Evolutionary conservation across 2,888 invertebrate genomes (phyloP), one percentile per base, ranked within the genome.

Genomic region (Rhogogaster chlorosoma): DNA sequence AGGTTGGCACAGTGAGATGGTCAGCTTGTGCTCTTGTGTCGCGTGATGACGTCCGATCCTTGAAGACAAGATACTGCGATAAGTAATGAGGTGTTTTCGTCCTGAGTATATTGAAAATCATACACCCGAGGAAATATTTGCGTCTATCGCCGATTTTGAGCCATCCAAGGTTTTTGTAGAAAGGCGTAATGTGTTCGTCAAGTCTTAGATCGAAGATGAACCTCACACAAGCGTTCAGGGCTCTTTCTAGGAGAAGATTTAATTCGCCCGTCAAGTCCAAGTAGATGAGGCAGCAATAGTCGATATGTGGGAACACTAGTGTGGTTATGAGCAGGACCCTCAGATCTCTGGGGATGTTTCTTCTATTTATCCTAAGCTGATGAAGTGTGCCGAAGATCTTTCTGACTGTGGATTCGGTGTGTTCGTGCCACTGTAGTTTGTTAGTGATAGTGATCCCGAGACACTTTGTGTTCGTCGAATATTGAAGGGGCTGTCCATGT

Each of bases 71-170:
- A 22, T 61, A 22, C 18, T 9, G n/a, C 9, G 18, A n/a, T 22
- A 61, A 9, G 61, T n/a, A 22, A 18, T 18, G 18, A 22, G 61
- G 61, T 2, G 61, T 61, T 61, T n/a, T 10, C 4, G 61, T 22
- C 9, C n/a, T 18, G 7, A 83, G 49, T 15, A 49, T 49, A 2
- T 49, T 10, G 49, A 5, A 49, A 15, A 15, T 49, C 15, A 45
- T 45, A 12, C 83, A 70, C 4, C 71, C 70, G 12, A 83, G 83
- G 29, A 83, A 70, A n/a, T 83, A 83, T 2, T n/a, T 4, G 36
- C 36, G 36, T 36, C 36, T 36, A 36, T 36, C 36, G 36, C 5
- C 5, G 36, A 36, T 36, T 5, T 71, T 71, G 36, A 32, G 36
- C 36, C 38, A 71, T 36, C 36, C 32, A 10, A 71, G 29, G 4